Percentiles rank a stretch among this genome's conserved stretches.
phyloP scores from a whole-genome alignment of 2,797 vertebrate species.

The Halcyon badia region DNA sequence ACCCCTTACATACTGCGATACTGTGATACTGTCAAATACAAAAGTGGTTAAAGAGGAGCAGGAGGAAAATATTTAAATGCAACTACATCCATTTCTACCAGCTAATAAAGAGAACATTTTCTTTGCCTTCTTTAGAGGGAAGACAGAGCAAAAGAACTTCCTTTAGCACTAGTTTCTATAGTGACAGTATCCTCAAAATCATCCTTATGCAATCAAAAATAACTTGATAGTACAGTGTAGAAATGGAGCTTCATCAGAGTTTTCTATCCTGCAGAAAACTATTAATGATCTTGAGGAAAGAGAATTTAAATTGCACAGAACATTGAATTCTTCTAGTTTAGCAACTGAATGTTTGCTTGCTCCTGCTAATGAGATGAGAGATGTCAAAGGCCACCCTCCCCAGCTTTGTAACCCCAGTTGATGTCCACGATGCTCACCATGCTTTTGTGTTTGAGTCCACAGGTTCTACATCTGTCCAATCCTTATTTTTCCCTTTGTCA shows the following conservation, averaged over 20 bases:
- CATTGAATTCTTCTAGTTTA: neutral
- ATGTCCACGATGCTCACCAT: neutral
- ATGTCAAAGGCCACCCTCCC: neutral
- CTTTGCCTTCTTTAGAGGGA: neutral
- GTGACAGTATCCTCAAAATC: conserved; percentile 56
- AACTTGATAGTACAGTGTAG: neutral
- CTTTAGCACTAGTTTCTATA: conserved; percentile 64
- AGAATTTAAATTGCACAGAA: conserved; percentile 18
- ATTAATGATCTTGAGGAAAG: neutral
- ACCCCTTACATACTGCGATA: too few species aligned
- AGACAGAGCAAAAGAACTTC: conserved; percentile 20
- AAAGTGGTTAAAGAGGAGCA: neutral
- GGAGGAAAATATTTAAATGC: neutral
- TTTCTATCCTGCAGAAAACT: conserved; percentile 31
- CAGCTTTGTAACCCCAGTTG: neutral
- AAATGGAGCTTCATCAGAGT: conserved; percentile 29
- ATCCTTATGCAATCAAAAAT: conserved; percentile 47
- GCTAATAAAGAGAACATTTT: neutral
- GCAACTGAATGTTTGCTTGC: neutral
- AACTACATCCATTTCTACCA: neutral
- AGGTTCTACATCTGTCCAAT: neutral
- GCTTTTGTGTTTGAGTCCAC: neutral
- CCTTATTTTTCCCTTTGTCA: neutral
- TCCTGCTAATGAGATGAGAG: neutral
- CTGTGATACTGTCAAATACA: neutral